These are phyloP conservation scores for Ylistrum balloti DNA, from an alignment of 1,140 invertebrate genomes.

Conservation along the genomic window DNA sequence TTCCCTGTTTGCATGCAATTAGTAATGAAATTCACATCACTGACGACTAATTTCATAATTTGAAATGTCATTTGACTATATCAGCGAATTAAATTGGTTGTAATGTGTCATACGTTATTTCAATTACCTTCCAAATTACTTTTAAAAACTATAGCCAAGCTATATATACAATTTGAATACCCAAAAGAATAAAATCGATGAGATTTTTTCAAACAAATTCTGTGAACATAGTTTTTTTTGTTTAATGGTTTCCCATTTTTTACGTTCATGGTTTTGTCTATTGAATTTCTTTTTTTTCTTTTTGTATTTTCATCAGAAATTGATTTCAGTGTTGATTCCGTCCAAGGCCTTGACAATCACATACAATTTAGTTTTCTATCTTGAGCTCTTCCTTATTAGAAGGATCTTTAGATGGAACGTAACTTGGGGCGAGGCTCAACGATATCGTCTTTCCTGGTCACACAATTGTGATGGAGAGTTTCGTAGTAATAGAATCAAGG, in stretches of 20 bases:
- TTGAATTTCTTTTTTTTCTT: background rate
- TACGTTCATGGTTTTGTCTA: background rate
- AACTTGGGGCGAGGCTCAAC: background rate
- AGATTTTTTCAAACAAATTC: background rate
- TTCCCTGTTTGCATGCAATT: background rate
- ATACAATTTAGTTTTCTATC: slow-evolving; percentile 9
- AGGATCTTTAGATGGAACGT: slow-evolving; percentile 4
- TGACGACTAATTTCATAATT: background rate
- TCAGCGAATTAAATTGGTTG: background rate
- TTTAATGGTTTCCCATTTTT: background rate
- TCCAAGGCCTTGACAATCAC: background rate
- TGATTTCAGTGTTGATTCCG: background rate
- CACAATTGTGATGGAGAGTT: slow-evolving; percentile 10
- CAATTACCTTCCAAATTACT: background rate
- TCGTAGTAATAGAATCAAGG: background rate
- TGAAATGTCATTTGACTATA: background rate
- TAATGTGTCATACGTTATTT: background rate
- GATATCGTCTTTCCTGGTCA: background rate
- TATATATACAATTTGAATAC: background rate
- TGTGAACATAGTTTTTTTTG: background rate
- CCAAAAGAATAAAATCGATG: background rate
- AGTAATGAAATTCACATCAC: background rate
- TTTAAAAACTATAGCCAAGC: background rate
- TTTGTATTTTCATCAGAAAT: background rate
- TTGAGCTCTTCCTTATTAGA: background rate